Base-by-base conservation (phyloP, 2,113 vertebrate species). In the Deroptyus accipitrinus region DNA sequence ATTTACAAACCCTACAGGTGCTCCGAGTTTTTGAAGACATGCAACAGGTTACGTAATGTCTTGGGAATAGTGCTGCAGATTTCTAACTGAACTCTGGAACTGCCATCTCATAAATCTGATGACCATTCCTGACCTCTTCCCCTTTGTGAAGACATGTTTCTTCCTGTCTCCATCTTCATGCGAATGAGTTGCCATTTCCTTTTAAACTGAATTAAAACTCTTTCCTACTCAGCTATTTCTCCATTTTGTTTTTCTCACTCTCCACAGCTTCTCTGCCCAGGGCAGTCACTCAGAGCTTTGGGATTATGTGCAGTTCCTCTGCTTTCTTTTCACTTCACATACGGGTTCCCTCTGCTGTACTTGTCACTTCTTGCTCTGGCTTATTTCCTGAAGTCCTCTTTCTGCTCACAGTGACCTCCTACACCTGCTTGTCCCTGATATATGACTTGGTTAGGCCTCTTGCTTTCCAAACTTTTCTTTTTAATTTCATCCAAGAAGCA, bases 111-210 rank as follows among this genome's bases (percentile, higher is more conserved):
- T 86, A 68, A 92, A 79, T 91, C 62, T 91, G 44, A 70, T 91
- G 69, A 46, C 30, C 64, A 48, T 15, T 94, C 33, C 81, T 84
- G 80, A 94, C 89, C 84, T 91, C 68, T 82, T 94, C 35, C 41
- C 69, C 76, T 87, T 28, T 51, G 12, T 78, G 76, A 33, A 84
- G 77, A 51, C 39, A 23, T 54, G 74, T 95, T 92, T 91, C 87
- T 94, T 92, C 93, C 84, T 85, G 67, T 87, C 70, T 95, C 74
- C 59, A 76, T 91, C 77, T 91, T 91, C 66, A 48, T 41, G 52
- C 4, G 9, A 79, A 94, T 74, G 48, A 95, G 70, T 76, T 86
- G 81, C 44, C 37, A 30, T 86, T 96, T 95, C 84, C 87, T 92
- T 88, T 85, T 54, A 66, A 94, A 69, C 37, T 49, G 27, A 73